Evolutionary conservation across 2,113 vertebrate genomes (phyloP), one percentile per base, ranked within the genome.

Genomic region (Corydoras sp.): DNA sequence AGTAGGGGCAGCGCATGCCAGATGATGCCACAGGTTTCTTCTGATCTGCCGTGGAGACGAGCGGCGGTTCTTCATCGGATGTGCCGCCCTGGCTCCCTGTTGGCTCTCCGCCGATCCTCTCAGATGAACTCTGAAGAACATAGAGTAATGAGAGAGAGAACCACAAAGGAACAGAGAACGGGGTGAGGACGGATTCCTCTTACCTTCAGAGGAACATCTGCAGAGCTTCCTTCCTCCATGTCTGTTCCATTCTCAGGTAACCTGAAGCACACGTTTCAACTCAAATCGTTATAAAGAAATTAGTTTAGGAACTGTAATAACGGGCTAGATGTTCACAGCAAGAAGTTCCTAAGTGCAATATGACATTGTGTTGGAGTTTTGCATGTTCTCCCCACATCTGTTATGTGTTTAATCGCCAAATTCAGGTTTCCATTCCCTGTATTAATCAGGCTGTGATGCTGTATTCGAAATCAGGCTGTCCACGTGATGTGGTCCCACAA

Each of bases 1-100:
- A 94, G 81, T 91, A 89, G 51, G 88, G 88, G 75, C 92, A 94
- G 49, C 90, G 89, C 69, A 92, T 66, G 13, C 51, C 29, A 13
- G 71, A 65, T 55, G 11, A 48, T 30, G 2, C 3, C 1, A 10
- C 24, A 15, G 24, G 35, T 14, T 58, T 58, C 54, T 65, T 72
- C 12, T 55, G 48, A 11, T 65, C 62, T 65, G 6, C 9, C 4
- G 51, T 7, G 4, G 54, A 63, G 11, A 5, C 51, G 13, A 12
- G 13, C 51, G 11, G 51, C 5, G 51, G 10, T 53, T 53, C 51
- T 53, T 53, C 13, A 14, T 10, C 13, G 10, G 0, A 6, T 53
- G 51, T 2, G 35, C 35, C 2, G 35, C 2, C 7, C 35, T 43
- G 35, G 35, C 35, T 43, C 35, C 35, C 35, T 43, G 35, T 43